Percentiles rank a stretch among this genome's conserved stretches.
These are phyloP conservation scores for Diarsia rubi DNA, from an alignment of 2,888 invertebrate genomes.

Conservation along the genomic window DNA sequence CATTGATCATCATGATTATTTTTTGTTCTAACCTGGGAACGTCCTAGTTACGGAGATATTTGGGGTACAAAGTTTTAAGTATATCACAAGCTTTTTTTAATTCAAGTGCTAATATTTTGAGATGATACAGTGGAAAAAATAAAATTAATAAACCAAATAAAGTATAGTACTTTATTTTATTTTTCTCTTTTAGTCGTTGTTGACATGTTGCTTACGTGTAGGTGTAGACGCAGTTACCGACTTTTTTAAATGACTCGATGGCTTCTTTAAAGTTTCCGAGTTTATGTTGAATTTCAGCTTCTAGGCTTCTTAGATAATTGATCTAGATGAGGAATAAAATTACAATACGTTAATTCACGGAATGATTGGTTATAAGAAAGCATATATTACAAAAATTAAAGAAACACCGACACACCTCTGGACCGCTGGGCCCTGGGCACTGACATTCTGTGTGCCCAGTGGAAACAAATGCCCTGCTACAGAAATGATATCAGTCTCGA, in stretches of 20 bases:
- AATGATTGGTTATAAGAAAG: not conserved
- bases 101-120: not conserved
- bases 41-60: too few species aligned
- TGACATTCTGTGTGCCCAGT: too few species aligned
- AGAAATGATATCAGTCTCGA: too few species aligned
- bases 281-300: conserved; percentile 82
- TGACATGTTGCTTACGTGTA: conserved; percentile 71
- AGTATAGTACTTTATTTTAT: not conserved
- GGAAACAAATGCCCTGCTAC: too few species aligned
- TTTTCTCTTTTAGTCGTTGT: not conserved
- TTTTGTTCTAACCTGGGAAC: too few species aligned
- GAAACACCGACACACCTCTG: too few species aligned
- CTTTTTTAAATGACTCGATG: conserved; percentile 75
- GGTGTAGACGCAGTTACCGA: conserved; percentile 69
- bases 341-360: not conserved
- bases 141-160: not conserved
- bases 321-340: conserved; percentile 69
- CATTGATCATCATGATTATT: too few species aligned
- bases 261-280: conserved; percentile 72
- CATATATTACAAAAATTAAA: too few species aligned
- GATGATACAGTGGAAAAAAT: not conserved
- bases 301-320: conserved; percentile 78
- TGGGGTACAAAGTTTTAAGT: too few species aligned
- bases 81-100: not conserved
- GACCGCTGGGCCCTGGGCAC: too few species aligned